Conservation (phyloP, 2,888 invertebrate genomes). For the Willowsia nigromaculata region DNA sequence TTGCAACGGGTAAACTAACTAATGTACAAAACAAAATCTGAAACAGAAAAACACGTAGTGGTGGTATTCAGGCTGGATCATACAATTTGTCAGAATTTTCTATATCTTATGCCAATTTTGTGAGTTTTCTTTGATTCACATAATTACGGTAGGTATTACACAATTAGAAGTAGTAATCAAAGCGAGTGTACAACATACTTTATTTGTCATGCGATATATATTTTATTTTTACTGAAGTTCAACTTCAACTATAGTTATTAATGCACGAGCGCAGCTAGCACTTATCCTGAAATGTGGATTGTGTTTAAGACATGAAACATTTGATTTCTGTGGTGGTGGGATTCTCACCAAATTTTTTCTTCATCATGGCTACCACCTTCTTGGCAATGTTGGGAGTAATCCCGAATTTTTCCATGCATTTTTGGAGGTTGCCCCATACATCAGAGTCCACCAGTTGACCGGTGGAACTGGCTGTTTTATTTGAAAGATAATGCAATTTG, state of each 20-base stretch:
- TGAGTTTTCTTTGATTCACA: too few relatives aligned
- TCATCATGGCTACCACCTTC: conserved; percentile 55
- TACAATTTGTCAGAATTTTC: neutral
- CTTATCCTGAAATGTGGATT: too few relatives aligned
- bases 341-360: conserved; percentile 73
- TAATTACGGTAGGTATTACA: too few relatives aligned
- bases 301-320: conserved; percentile 60
- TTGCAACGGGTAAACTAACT: too few relatives aligned
- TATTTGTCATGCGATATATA: too few relatives aligned
- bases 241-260: neutral
- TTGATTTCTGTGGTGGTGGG: conserved; percentile 70
- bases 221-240: neutral
- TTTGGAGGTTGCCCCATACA: conserved; percentile 74
- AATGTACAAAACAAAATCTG: too few relatives aligned
- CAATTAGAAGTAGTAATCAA: neutral
- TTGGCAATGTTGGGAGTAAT: conserved; percentile 59
- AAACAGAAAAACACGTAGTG: too few relatives aligned
- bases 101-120: neutral
- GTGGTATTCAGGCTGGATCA: neutral
- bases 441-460: conserved; percentile 74
- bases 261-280: neutral
- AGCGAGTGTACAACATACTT: neutral
- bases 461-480: conserved; percentile 67
- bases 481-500: neutral
- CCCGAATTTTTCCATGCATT: conserved; percentile 72